Conservation (phyloP, 2,888 invertebrate genomes). For the Sesia bembeciformis region DNA sequence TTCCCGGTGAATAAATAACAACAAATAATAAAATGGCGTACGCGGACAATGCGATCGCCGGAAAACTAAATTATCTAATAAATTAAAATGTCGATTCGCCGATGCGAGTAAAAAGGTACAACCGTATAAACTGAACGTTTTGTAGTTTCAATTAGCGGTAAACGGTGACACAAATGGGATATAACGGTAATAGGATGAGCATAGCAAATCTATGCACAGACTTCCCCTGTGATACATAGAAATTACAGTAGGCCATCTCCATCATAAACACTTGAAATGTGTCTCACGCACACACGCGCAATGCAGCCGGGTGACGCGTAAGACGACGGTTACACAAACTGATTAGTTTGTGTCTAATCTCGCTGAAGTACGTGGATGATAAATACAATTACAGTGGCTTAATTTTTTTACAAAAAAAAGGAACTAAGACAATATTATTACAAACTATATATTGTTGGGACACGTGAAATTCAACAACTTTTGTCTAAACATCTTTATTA, state of each 20-base stretch:
- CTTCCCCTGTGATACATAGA: background rate
- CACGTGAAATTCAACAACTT: too few species aligned
- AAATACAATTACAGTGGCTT: too few species aligned
- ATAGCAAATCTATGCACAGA: constrained; percentile 7
- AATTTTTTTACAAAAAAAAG: too few species aligned
- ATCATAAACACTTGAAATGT: background rate
- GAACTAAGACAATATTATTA: too few species aligned
- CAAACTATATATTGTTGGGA: too few species aligned
- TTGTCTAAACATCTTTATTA: too few species aligned
- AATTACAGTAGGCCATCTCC: background rate
- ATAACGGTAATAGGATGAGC: constrained; percentile 11
- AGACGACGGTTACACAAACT: too few species aligned
- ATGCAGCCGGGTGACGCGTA: too few species aligned
- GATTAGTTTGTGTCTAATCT: too few species aligned
- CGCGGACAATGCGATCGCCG: constrained; percentile 17
- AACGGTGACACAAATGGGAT: constrained; percentile 39
- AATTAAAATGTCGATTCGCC: constrained; percentile 34
- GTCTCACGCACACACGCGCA: too few species aligned
- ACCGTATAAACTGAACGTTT: constrained; percentile 38
- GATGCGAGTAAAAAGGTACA: constrained; percentile 38
- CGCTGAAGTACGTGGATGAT: too few species aligned
- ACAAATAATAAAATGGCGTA: background rate
- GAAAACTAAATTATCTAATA: constrained; percentile 53
- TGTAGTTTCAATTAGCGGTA: constrained; percentile 49
- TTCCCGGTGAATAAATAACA: background rate